Base-by-base conservation (phyloP, 2,888 invertebrate genomes). In the Arctia plantaginis region DNA sequence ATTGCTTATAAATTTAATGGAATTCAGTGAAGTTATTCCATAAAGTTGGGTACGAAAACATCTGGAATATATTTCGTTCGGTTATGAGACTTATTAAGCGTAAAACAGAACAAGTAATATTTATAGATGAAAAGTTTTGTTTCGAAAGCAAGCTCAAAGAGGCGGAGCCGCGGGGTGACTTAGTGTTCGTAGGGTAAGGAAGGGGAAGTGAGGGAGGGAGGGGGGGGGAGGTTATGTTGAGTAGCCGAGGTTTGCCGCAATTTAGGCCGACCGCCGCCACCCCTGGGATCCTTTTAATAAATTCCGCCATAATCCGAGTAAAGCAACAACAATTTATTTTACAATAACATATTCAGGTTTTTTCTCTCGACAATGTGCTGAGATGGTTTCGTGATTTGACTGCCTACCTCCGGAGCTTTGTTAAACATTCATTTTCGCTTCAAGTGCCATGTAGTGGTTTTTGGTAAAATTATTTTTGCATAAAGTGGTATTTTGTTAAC, bases 281-380 rank as follows among this genome's bases (percentile, higher is more conserved):
- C 44, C 68, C 35, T 41, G 30, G 68, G 59, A 71, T 23, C 73
- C 74, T 62, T 73, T 71, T 75, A 72, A 73, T 73, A 76, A 66
- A 80, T 78, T 73, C 44, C 69, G 55, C 55, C 68, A 70, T 83
- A 84, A 77, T 77, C 67, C 72, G 64, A 76, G 74, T 68, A 73
- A 74, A 66, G 44, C 64, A 67, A 67, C 71, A 74, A 75, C 66
- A 79, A 71, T 76, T 76, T 71, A 66, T 76, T 75, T 77, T 59
- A 66, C 71, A 79, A 72, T 72, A 70, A 70, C 66, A 64, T 47
- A 70, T 68, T 68, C 30, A 51, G 68, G 47, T 65, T 66, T 71
- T 27, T 51, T 8, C 39, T n/a, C 35, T 30, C 15, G 12, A 35
- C 27, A 67, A 66, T 55, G 47, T 66, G 44, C 77, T 47, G 62